Conservation (phyloP, 2,888 invertebrate genomes). For the Corbicula japonica region DNA sequence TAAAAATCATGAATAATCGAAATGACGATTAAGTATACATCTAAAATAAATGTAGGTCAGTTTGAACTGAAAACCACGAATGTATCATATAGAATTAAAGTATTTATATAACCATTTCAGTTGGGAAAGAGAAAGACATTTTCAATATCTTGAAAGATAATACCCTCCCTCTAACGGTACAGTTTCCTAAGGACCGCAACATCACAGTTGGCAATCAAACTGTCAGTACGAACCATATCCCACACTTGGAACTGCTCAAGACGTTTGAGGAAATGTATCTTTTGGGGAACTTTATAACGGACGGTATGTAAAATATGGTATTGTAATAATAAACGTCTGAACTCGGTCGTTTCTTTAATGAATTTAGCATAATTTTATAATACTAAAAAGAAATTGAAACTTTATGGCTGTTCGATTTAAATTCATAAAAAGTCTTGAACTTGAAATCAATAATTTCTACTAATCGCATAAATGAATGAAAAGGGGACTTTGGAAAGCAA, state of each 20-base stretch:
- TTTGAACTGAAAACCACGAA: not conserved
- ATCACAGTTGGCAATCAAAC: conserved; percentile 42
- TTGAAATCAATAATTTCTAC: not conserved
- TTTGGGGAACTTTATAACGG: conserved; percentile 46
- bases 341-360: not conserved
- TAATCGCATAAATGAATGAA: not conserved
- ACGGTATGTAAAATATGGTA: conserved; percentile 37
- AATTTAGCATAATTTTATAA: not conserved
- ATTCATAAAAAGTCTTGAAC: not conserved
- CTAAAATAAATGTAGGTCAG: too few species aligned
- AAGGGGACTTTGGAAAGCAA: not conserved
- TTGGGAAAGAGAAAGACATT: conserved; percentile 49
- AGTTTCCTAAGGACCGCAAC: conserved; percentile 49
- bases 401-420: not conserved
- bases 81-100: not conserved
- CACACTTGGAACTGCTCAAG: conserved; percentile 40
- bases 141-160: conserved; percentile 56
- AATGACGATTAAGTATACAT: not conserved
- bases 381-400: not conserved
- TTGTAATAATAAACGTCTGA: not conserved
- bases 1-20: not conserved
- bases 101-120: conserved; percentile 22
- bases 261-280: conserved; percentile 61
- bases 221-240: conserved; percentile 48
- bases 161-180: conserved; percentile 58